phyloP scores from a whole-genome alignment of 2,113 vertebrate species.

The Sebastes schlegelii region DNA sequence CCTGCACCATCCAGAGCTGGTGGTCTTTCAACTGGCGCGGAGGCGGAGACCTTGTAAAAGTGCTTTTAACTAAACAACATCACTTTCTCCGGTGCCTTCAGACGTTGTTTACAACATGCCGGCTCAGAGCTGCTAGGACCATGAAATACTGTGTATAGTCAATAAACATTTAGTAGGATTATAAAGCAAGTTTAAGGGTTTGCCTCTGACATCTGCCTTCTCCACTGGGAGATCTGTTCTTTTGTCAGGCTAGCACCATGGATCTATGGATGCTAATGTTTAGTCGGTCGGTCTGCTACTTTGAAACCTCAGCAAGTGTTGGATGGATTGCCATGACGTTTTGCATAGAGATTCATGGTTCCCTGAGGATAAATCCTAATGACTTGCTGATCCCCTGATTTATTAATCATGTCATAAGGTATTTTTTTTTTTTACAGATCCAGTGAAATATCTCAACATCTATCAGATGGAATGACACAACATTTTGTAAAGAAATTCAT shows the following conservation, averaged over 20 bases:
- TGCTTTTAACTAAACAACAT: constrained; percentile 72
- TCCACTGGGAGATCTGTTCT: constrained; percentile 8
- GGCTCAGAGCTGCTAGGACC: constrained; percentile 31
- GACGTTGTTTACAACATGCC: constrained; percentile 66
- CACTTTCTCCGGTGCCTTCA: constrained; percentile 67
- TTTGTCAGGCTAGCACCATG: not conserved
- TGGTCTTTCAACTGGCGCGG: constrained; percentile 61
- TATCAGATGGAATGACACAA: not conserved
- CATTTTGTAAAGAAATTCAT: not conserved
- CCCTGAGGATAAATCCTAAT: not conserved
- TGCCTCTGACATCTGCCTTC: constrained; percentile 23
- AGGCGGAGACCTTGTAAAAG: constrained; percentile 74
- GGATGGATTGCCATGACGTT: not conserved
- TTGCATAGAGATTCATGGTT: not conserved
- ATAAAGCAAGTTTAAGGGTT: constrained; percentile 47
- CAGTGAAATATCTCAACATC: not conserved
- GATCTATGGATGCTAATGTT: not conserved
- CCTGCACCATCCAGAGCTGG: constrained; percentile 53
- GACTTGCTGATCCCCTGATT: not conserved
- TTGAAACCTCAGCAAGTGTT: not conserved
- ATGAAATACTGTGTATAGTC: constrained; percentile 43
- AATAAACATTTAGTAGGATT: constrained; percentile 64
- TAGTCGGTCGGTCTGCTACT: not conserved
- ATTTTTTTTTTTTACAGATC: no score
- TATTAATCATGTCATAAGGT: not conserved